Evolutionary conservation across 2,113 vertebrate species (phyloP).

Genomic region (Poeciliopsis prolifica): DNA sequence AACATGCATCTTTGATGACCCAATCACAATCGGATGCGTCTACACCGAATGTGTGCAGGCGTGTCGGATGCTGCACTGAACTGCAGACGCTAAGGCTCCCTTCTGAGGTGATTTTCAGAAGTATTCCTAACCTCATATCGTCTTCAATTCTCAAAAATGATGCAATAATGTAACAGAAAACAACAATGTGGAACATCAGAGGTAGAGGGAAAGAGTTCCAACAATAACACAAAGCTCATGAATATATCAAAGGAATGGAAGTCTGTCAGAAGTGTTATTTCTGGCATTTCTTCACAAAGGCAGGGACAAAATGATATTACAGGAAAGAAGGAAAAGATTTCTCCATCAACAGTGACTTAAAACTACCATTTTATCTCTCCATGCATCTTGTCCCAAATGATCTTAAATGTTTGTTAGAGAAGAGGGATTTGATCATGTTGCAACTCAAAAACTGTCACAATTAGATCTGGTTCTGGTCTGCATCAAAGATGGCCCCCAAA

Average conservation of each 20-base stretch:
- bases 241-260: not conserved
- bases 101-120: not conserved
- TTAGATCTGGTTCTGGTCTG: too few relatives aligned
- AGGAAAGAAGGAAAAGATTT: not conserved
- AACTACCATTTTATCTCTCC: too few relatives aligned
- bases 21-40: not conserved
- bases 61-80: not conserved
- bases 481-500: too few relatives aligned
- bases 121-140: not conserved
- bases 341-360: too few relatives aligned
- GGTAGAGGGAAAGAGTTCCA: not conserved
- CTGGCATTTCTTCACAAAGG: not conserved
- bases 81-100: not conserved
- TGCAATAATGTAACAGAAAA: not conserved
- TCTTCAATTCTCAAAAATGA: not conserved
- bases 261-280: not conserved
- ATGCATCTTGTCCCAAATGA: too few relatives aligned
- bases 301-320: not conserved
- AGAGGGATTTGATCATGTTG: too few relatives aligned
- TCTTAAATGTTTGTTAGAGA: too few relatives aligned
- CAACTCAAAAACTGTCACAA: too few relatives aligned
- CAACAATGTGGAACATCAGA: not conserved
- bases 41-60: not conserved
- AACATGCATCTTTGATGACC: constrained; percentile 1
- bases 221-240: not conserved